These are phyloP conservation scores for Myiotriccus ornatus DNA, from an alignment of 2,797 vertebrate species.

Conservation along the genomic window DNA sequence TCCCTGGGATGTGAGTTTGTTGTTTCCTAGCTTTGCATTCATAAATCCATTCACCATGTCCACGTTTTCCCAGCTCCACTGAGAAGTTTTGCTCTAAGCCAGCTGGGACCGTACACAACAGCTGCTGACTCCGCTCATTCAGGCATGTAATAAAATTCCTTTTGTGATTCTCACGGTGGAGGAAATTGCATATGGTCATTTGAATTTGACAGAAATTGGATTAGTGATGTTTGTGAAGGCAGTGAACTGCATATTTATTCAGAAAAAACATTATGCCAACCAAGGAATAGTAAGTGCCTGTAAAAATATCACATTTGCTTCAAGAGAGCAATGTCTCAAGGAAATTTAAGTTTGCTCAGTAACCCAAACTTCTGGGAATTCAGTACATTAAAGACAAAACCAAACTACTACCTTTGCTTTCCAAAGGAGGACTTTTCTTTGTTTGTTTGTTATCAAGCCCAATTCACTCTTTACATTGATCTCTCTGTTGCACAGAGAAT, in stretches of 20 bases:
- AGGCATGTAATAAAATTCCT: neutral
- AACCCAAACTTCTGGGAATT: neutral
- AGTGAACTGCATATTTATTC: neutral
- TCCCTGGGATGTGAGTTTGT: neutral
- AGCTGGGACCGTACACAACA: neutral
- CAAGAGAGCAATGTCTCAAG: neutral
- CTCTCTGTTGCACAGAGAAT: conserved; percentile 77
- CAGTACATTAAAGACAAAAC: neutral
- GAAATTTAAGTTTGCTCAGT: neutral
- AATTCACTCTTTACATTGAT: neutral
- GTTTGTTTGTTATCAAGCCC: neutral
- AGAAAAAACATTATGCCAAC: neutral
- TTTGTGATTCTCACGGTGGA: neutral
- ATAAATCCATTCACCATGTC: neutral
- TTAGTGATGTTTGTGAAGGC: neutral
- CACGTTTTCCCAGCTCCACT: neutral
- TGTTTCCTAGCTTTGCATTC: neutral
- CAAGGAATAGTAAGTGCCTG: neutral
- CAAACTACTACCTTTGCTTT: neutral
- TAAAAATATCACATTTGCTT: neutral
- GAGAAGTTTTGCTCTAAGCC: neutral
- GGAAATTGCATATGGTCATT: neutral
- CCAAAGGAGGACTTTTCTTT: neutral
- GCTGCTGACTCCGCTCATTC: neutral
- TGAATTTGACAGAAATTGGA: neutral